Conservation (phyloP, 2,888 invertebrate species). For the Pseudococcus jackbeardsleyi region DNA sequence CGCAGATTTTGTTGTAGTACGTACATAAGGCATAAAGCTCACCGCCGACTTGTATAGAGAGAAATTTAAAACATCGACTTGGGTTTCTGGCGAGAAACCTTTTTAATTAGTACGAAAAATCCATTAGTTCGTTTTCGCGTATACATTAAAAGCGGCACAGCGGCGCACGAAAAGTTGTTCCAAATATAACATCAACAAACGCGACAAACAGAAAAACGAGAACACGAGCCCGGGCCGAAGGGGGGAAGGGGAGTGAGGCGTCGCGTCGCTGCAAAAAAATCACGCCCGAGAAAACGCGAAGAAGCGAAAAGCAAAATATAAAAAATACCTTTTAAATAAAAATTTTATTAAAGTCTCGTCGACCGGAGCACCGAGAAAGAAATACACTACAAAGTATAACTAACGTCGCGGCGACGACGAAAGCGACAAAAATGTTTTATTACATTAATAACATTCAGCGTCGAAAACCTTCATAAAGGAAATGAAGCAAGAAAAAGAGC, state of each 20-base stretch:
- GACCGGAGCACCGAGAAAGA: too few relatives aligned
- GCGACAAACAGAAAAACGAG: not conserved
- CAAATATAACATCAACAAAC: conserved; percentile 34
- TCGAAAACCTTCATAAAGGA: conserved; percentile 60
- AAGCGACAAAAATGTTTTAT: conserved; percentile 59
- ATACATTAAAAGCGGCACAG: conserved; percentile 6
- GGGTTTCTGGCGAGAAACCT: conserved; percentile 23
- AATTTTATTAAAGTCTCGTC: conserved; percentile 20
- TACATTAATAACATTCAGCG: conserved; percentile 60
- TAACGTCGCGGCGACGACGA: conserved; percentile 4
- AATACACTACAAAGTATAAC: not conserved
- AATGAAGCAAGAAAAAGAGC: conserved; percentile 60
- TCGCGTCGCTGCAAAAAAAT: too few relatives aligned
- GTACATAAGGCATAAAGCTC: not conserved
- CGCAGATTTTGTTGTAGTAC: not conserved
- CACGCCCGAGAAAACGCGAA: too few relatives aligned
- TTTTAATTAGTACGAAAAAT: conserved; percentile 46
- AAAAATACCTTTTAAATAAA: conserved; percentile 36
- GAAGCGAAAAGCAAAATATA: not conserved
- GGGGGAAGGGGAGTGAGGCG: too few relatives aligned
- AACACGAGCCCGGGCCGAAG: too few relatives aligned
- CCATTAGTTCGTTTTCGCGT: conserved; percentile 21
- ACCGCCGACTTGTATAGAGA: not conserved
- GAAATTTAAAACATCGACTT: conserved; percentile 12
- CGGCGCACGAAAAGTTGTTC: not conserved